Evolutionary conservation across 2,888 invertebrate species (phyloP).

Genomic region (Lymantria dispar): DNA sequence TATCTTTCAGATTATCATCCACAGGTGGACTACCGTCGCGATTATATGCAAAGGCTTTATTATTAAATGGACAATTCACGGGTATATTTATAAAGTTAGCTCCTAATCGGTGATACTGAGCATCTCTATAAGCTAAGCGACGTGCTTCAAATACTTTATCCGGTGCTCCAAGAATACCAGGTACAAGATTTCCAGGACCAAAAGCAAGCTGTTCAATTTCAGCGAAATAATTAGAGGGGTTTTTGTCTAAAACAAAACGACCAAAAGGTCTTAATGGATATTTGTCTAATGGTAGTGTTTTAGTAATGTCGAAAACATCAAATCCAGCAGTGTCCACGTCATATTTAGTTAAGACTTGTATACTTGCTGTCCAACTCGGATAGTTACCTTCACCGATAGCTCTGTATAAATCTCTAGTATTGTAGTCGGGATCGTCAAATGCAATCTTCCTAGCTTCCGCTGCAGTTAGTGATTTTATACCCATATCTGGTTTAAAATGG

Average conservation of each 20-base stretch:
- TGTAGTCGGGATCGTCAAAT: background rate
- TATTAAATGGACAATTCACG: slow-evolving; percentile 94
- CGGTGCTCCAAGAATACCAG: slow-evolving; percentile 94
- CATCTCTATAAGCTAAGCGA: slow-evolving; percentile 92
- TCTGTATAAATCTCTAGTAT: background rate
- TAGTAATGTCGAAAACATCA: slow-evolving; percentile 96
- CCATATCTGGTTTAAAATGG: background rate
- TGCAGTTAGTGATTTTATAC: background rate
- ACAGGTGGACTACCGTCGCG: slow-evolving; percentile 91
- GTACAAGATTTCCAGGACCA: slow-evolving; percentile 92
- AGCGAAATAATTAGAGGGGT: slow-evolving; percentile 94
- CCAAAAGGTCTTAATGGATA: slow-evolving; percentile 93
- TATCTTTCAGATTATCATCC: slow-evolving; percentile 89
- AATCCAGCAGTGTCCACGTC: slow-evolving; percentile 89
- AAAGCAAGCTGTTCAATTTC: slow-evolving; percentile 96
- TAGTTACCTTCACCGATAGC: background rate
- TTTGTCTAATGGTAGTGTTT: slow-evolving; percentile 89
- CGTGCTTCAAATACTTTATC: slow-evolving; percentile 95
- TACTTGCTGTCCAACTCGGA: slow-evolving; percentile 65
- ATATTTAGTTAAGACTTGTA: slow-evolving; percentile 91
- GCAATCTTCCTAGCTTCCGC: background rate
- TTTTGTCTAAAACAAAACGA: slow-evolving; percentile 90
- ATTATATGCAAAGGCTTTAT: slow-evolving; percentile 87
- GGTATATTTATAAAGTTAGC: slow-evolving; percentile 94
- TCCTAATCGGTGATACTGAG: slow-evolving; percentile 92